Evolutionary conservation across 1,140 invertebrate species (phyloP).

Genomic region (Temnothorax nylanderi): DNA sequence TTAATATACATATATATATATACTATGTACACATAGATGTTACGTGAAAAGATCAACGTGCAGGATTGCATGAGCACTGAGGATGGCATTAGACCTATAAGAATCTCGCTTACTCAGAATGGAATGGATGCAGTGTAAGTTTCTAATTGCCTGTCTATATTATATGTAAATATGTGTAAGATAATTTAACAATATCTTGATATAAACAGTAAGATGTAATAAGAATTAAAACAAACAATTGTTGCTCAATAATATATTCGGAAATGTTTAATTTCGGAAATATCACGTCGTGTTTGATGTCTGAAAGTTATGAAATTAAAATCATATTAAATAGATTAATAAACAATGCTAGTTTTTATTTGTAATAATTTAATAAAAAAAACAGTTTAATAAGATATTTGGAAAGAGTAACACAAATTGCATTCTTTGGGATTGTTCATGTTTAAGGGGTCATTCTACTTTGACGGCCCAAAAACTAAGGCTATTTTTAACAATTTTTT

Average conservation of each 20-base stretch:
- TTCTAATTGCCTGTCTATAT: background rate
- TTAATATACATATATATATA: background rate
- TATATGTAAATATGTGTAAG: background rate
- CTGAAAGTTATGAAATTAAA: background rate
- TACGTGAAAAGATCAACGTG: conserved; percentile 81
- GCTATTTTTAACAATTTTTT: too few relatives aligned
- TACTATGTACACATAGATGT: conserved; percentile 73
- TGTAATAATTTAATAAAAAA: background rate
- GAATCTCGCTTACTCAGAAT: conserved; percentile 82
- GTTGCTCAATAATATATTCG: background rate
- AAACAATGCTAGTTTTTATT: background rate
- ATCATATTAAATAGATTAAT: background rate
- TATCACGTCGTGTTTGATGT: background rate
- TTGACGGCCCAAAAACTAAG: too few relatives aligned
- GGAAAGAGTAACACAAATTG: background rate
- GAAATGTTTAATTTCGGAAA: background rate
- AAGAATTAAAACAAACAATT: background rate
- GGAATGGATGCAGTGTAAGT: conserved; percentile 82
- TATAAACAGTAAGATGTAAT: background rate
- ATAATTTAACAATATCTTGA: background rate
- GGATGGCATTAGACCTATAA: conserved; percentile 81
- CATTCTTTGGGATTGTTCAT: too few relatives aligned
- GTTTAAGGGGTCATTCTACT: too few relatives aligned
- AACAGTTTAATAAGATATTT: background rate
- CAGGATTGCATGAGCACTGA: conserved; percentile 77